Evolutionary conservation across 2,797 vertebrate species (phyloP).

Genomic region (Smutsia gigantea): DNA sequence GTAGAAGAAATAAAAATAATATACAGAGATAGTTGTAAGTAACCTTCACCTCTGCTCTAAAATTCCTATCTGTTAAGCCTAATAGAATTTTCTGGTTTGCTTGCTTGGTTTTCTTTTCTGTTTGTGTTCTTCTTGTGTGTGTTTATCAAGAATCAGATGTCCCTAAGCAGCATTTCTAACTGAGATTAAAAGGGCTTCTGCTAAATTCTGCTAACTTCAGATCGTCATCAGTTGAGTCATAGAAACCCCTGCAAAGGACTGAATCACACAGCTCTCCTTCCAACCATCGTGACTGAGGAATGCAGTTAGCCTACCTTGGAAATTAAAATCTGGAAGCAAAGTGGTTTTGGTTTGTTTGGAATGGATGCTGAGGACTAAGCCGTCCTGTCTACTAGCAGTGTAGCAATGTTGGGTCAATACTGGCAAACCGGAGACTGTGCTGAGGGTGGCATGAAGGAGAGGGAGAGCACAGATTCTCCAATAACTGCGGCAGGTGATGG

Average conservation of each 20-base stretch:
- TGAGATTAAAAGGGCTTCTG: conserved; percentile 70
- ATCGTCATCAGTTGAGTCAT: conserved; percentile 78
- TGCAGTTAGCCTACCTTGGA: conserved; percentile 21
- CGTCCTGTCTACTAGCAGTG: no score
- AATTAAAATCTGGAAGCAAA: conserved; percentile 72
- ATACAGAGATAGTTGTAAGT: background rate
- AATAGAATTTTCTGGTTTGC: conserved; percentile 63
- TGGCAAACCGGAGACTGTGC: conserved; percentile 4
- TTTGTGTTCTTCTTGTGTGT: conserved; percentile 28
- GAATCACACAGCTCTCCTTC: conserved; percentile 33
- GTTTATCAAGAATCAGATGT: conserved; percentile 33
- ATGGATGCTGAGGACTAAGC: no score
- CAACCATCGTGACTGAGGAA: conserved; percentile 32
- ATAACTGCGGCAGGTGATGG: background rate
- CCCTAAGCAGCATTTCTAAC: conserved; percentile 64
- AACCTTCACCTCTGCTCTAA: conserved; percentile 25
- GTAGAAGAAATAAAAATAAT: background rate
- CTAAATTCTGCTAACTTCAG: conserved; percentile 48
- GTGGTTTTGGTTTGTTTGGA: background rate
- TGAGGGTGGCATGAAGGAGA: background rate
- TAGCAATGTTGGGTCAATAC: background rate
- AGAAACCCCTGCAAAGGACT: conserved; percentile 5
- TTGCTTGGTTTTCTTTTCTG: conserved; percentile 12
- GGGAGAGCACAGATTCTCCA: background rate
- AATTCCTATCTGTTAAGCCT: background rate